These are phyloP conservation scores for Clarias pachynema DNA, from an alignment of 2,797 vertebrate species.

Conservation along the genomic window DNA sequence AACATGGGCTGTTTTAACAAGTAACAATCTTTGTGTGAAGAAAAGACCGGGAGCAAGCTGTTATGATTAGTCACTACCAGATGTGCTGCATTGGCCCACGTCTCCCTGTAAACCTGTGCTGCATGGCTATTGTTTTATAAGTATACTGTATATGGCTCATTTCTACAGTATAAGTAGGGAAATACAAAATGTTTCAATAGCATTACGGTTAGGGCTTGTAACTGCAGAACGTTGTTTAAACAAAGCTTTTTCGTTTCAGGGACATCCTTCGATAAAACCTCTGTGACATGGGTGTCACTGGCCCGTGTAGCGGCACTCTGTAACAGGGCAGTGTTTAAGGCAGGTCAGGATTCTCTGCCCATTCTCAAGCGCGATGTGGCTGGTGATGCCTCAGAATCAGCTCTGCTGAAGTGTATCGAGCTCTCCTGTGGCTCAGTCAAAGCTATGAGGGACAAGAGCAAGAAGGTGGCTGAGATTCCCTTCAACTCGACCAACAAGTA, in stretches of 20 bases:
- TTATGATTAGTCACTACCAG: not conserved
- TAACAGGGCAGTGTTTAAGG: constrained; percentile 91
- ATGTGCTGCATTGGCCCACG: not conserved
- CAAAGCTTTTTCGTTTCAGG: constrained; percentile 65
- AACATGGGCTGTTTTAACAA: too few relatives aligned
- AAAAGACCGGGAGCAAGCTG: too few relatives aligned
- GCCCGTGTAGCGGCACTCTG: constrained; percentile 88
- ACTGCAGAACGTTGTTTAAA: not conserved
- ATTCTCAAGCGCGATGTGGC: constrained; percentile 92
- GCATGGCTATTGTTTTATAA: too few relatives aligned
- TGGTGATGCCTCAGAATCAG: constrained; percentile 88
- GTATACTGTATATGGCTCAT: not conserved
- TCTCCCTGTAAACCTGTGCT: not conserved
- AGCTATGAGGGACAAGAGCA: constrained; percentile 86
- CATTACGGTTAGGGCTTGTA: not conserved
- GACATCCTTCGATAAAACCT: constrained; percentile 91
- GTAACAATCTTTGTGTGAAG: too few relatives aligned
- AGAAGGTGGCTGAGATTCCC: constrained; percentile 91
- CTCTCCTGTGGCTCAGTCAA: constrained; percentile 87
- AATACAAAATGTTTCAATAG: not conserved
- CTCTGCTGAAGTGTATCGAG: constrained; percentile 91
- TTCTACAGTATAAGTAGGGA: not conserved
- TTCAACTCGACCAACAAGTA: constrained; percentile 97
- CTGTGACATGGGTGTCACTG: constrained; percentile 85
- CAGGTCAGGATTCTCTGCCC: constrained; percentile 85